Evolutionary conservation across 2,888 invertebrate species (phyloP).

Genomic region (Sarcophaga carnaria): DNA sequence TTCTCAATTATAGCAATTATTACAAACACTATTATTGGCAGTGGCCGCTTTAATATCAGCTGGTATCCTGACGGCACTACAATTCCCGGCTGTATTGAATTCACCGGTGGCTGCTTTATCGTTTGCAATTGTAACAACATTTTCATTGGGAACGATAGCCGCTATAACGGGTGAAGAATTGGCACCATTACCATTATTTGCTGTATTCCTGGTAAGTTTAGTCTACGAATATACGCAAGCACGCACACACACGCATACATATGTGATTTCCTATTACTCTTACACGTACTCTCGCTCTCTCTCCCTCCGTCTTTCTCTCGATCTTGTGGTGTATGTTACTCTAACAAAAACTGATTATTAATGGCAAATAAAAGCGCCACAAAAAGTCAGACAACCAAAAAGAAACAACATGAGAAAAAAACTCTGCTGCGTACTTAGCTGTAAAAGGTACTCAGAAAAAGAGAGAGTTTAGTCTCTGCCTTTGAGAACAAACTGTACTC

Average conservation of each 20-base stretch:
- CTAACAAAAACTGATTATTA: too few relatives aligned
- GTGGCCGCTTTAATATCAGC: conserved; percentile 79
- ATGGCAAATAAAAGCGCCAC: too few relatives aligned
- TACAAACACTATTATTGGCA: conserved; percentile 77
- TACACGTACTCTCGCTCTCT: background rate
- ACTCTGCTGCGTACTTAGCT: too few relatives aligned
- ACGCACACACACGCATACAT: background rate
- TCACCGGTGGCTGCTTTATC: conserved; percentile 81
- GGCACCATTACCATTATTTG: conserved; percentile 86
- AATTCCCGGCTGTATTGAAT: conserved; percentile 81
- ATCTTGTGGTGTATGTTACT: too few relatives aligned
- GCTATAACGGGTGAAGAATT: conserved; percentile 80
- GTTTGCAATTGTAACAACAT: conserved; percentile 81
- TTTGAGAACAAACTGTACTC: too few relatives aligned
- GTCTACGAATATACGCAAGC: background rate
- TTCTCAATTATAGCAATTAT: conserved; percentile 73
- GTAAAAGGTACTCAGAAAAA: too few relatives aligned
- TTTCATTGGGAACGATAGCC: conserved; percentile 80
- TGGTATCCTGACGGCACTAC: conserved; percentile 80
- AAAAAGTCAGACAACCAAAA: too few relatives aligned
- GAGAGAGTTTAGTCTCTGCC: too few relatives aligned
- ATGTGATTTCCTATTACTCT: background rate
- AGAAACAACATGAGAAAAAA: too few relatives aligned
- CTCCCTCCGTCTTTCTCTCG: too few relatives aligned
- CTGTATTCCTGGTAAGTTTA: conserved; percentile 86